phyloP scores from a whole-genome alignment of 1,140 invertebrate genomes.

The Triops cancriformis region DNA sequence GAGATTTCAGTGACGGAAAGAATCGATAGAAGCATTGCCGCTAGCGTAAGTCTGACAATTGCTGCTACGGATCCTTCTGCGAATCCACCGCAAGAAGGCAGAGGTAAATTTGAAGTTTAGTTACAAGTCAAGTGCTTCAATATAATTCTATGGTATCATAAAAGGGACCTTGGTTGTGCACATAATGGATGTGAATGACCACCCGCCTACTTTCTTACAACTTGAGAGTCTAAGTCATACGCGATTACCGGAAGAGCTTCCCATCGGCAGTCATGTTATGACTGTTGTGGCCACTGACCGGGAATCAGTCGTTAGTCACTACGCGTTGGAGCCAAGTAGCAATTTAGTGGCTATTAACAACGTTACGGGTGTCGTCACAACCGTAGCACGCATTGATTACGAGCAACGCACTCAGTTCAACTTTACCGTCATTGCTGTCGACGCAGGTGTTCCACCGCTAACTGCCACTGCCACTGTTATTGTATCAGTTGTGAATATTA shows the following conservation, averaged over 20 bases:
- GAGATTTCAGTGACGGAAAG: conserved; percentile 57
- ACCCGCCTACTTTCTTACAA: conserved; percentile 54
- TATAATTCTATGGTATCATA: conserved; percentile 17
- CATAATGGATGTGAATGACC: conserved; percentile 69
- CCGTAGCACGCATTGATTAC: conserved; percentile 71
- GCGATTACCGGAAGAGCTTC: conserved; percentile 71
- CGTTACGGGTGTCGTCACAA: conserved; percentile 55
- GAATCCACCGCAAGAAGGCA: conserved; percentile 62
- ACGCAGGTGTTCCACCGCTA: conserved; percentile 71
- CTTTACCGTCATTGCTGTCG: conserved; percentile 70
- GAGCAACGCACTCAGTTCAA: conserved; percentile 63
- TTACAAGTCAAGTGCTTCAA: background rate
- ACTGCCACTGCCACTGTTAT: conserved; percentile 62
- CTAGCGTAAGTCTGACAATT: conserved; percentile 64
- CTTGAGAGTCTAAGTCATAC: conserved; percentile 53
- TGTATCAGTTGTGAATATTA: conserved; percentile 72
- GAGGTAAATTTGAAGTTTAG: conserved; percentile 45
- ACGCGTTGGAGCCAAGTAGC: conserved; percentile 58
- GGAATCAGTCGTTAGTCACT: conserved; percentile 71
- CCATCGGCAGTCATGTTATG: conserved; percentile 64
- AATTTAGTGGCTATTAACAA: conserved; percentile 65
- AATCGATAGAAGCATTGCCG: conserved; percentile 59
- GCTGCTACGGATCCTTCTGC: conserved; percentile 71
- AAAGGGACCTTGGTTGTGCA: conserved; percentile 70
- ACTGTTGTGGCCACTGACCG: conserved; percentile 71